phyloP scores from a whole-genome alignment of 2,888 invertebrate species.

The Mantis religiosa region DNA sequence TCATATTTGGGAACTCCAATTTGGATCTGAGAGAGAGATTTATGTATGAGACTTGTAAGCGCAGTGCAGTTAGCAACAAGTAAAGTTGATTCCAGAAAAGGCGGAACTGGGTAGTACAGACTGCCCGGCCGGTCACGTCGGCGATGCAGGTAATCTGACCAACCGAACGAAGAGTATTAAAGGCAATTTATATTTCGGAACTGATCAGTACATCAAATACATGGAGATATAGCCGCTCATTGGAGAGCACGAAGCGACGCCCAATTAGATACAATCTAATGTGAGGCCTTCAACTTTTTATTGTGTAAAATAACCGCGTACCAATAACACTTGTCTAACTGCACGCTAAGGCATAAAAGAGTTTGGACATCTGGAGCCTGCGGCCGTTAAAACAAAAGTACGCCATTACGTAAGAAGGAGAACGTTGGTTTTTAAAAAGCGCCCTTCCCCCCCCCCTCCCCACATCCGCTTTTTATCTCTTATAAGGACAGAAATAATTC shows the following conservation, averaged over 20 bases:
- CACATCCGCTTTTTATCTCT: not conserved
- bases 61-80: no score
- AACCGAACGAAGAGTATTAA: not conserved
- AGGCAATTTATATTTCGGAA: not conserved
- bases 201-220: not conserved
- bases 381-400: not conserved
- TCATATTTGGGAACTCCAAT: no score
- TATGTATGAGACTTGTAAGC: no score
- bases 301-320: not conserved
- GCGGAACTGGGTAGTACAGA: not conserved
- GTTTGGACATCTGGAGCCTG: not conserved
- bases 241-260: not conserved
- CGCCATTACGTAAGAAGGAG: not conserved
- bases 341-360: not conserved
- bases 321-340: not conserved
- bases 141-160: not conserved
- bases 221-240: not conserved
- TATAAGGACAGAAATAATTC: not conserved
- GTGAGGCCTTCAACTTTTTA: not conserved
- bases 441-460: no score
- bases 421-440: not conserved
- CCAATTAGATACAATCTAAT: not conserved
- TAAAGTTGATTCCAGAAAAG: not conserved
- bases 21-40: no score
- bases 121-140: not conserved